Evolutionary conservation across 2,113 vertebrate species (phyloP).

Genomic region (Pseudorasbora parva): DNA sequence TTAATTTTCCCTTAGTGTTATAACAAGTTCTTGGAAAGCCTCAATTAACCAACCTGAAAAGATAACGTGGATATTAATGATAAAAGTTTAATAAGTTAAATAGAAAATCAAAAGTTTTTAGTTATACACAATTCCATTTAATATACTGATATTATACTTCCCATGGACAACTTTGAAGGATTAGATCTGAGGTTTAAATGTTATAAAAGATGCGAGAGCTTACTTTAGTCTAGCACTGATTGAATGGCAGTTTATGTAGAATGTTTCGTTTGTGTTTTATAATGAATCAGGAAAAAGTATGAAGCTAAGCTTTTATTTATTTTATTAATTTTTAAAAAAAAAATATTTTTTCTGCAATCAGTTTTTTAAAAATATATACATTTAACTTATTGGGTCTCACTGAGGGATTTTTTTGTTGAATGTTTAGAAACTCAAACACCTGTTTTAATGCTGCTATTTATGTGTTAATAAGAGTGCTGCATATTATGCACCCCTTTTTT

Average conservation of each 20-base stretch:
- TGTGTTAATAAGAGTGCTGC: constrained; percentile 41
- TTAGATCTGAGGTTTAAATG: neutral
- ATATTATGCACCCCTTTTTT: constrained; percentile 32
- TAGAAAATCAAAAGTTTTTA: constrained; percentile 10
- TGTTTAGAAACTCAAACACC: constrained; percentile 23
- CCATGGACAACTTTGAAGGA: neutral
- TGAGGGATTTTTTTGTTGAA: constrained; percentile 12
- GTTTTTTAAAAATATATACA: neutral
- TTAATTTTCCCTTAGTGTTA: constrained; percentile 39
- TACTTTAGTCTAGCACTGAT: neutral
- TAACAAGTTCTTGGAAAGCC: constrained; percentile 10
- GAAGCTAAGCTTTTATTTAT: neutral
- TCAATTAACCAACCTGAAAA: constrained; percentile 34
- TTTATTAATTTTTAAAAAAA: neutral
- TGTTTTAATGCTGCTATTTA: constrained; percentile 27
- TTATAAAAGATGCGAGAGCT: neutral
- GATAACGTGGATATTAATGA: constrained; percentile 21
- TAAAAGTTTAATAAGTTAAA: constrained; percentile 32
- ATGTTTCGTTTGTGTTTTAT: neutral
- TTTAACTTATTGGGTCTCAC: neutral
- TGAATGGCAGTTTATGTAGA: neutral
- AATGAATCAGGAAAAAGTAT: neutral
- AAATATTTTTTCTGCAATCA: neutral
- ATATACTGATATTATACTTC: neutral
- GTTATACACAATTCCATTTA: constrained; percentile 16